phyloP scores from a whole-genome alignment of 2,888 invertebrate genomes.

The Clivina fossor region DNA sequence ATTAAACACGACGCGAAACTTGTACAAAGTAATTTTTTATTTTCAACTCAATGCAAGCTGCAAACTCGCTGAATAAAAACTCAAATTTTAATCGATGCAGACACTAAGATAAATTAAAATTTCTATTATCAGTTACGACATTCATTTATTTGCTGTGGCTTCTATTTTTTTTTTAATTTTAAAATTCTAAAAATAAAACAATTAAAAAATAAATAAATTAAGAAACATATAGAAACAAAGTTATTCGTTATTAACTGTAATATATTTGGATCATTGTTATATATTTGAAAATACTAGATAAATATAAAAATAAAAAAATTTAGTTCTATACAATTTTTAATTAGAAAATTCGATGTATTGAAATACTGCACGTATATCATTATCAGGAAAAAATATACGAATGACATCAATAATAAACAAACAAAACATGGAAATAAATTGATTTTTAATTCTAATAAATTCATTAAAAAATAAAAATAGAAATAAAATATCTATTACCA shows the following conservation, averaged over 20 bases:
- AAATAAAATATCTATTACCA: no score
- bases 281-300: no score
- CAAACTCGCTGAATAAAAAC: not conserved
- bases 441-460: no score
- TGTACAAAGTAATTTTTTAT: conserved; percentile 12
- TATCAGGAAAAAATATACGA: no score
- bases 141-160: not conserved
- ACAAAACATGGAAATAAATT: no score
- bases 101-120: conserved; percentile 19
- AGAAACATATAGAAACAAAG: not conserved
- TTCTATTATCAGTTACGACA: conserved; percentile 1
- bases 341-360: no score
- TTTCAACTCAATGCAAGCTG: not conserved
- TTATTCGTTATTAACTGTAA: not conserved
- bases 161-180: not conserved
- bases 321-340: no score
- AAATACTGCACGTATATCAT: no score
- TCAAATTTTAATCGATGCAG: conserved; percentile 8
- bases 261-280: not conserved
- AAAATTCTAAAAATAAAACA: no score
- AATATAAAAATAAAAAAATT: no score
- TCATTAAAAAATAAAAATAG: no score
- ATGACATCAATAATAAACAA: no score
- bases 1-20: conserved; percentile 4
- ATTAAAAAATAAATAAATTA: not conserved